A percentile compares a stretch with the other conserved stretches of the same genome.
Conservation (phyloP, 1,140 invertebrate species). For the Holotrichia oblita region DNA sequence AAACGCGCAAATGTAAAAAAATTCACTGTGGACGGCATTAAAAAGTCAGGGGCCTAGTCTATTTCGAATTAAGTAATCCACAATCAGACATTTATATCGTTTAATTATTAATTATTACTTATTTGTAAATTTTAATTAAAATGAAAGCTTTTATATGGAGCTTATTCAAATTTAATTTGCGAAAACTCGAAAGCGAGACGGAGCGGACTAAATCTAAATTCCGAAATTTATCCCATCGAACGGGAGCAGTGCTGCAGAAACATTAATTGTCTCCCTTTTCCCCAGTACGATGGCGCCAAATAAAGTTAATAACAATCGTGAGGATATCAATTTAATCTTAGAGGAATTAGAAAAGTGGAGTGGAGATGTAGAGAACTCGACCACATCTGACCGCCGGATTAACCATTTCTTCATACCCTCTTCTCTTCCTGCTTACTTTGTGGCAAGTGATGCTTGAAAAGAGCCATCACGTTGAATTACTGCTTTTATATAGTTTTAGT, state of each 20-base stretch:
- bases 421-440: constrained; percentile 9
- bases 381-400: constrained; percentile 29
- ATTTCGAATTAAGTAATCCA: too few species aligned
- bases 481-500: constrained; percentile 30
- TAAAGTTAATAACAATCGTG: constrained; percentile 36
- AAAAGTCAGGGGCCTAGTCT: too few species aligned
- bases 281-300: neutral
- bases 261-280: constrained; percentile 36
- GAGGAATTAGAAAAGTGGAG: constrained; percentile 30
- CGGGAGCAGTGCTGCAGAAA: neutral
- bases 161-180: constrained; percentile 9
- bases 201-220: neutral
- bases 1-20: too few species aligned
- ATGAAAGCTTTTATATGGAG: neutral
- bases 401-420: constrained; percentile 21
- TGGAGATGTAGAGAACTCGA: constrained; percentile 24
- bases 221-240: constrained; percentile 15
- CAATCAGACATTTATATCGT: too few species aligned
- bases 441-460: constrained; percentile 35
- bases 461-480: constrained; percentile 33
- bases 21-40: too few species aligned
- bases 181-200: neutral
- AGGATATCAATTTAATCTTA: constrained; percentile 37
- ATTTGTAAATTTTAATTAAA: neutral
- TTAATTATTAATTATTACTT: neutral